Evolutionary conservation across 2,888 invertebrate species (phyloP), one percentile per base, ranked within the genome.

Genomic region (Lasioglossum figueresi): DNA sequence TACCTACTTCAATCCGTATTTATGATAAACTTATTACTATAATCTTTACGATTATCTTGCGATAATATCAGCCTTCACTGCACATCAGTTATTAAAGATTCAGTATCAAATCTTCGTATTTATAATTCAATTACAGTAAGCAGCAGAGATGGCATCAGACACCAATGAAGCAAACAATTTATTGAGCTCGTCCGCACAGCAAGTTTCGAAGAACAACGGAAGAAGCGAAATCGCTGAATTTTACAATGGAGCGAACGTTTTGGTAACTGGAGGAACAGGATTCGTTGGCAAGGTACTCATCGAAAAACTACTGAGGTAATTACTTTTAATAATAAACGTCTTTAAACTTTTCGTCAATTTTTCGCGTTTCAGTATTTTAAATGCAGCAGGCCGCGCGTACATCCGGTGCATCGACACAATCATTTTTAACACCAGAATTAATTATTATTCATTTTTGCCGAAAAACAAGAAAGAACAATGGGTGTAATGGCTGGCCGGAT

Each of bases 231-330:
- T 95, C 27, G 88, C 90, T 0, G 76, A 92, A 63, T 94, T 94
- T 88, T 95, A 89, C 76, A 81, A 89, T 8, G 93, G 93, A 16
- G 88, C 88, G 14, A 93, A 93, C 45, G 85, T 95, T 34, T 89
- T 95, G 45, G 70, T 95, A 19, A 95, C 95, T 4, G 95, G 95
- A 71, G 94, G 93, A 72, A 93, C 94, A 10, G 95, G 95, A 19
- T 94, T 95, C 74, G 82, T 95, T 52, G 95, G 95, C 31, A 93
- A 90, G 81, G 89, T 95, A 56, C 83, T 95, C 27, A 80, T 94
- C 43, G 95, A 95, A 80, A 95, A 94, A 89, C 87, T 95, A 78
- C 89, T 95, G 34, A 91, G 95, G 95, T 83, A 34, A 59, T 23
- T 10, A 31, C 12, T 10, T 19, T 12, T 19, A 8, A 12, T n/a